These are phyloP conservation scores for Tauraco erythrolophus DNA, from an alignment of 2,113 vertebrate genomes.

Conservation along the genomic window DNA sequence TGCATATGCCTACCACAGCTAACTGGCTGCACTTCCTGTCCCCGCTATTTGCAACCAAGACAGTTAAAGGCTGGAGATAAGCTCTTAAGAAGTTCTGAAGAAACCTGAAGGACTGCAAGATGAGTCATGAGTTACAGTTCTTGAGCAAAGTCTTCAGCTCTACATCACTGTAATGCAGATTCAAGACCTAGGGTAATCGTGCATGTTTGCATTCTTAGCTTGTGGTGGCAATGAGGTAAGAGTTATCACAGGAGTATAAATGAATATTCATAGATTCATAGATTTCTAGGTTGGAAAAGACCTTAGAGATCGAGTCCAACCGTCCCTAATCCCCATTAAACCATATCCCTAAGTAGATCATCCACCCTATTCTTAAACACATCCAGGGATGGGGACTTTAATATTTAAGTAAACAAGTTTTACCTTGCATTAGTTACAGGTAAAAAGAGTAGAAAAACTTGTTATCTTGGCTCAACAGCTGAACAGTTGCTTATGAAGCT, in stretches of 20 bases:
- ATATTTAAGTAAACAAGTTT: not conserved
- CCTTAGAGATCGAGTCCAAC: too few species aligned
- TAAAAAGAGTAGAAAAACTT: not conserved
- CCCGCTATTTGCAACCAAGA: not conserved
- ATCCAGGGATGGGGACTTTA: too few species aligned
- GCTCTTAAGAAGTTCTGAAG: not conserved
- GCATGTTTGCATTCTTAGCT: not conserved
- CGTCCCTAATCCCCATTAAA: too few species aligned
- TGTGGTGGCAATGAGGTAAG: not conserved
- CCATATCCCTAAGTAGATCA: too few species aligned
- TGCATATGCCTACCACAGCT: not conserved
- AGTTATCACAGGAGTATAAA: not conserved
- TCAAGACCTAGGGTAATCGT: not conserved
- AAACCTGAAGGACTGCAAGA: not conserved
- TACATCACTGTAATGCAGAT: not conserved
- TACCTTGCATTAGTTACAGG: not conserved
- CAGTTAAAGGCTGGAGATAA: not conserved
- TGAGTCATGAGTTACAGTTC: not conserved
- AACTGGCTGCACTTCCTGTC: not conserved
- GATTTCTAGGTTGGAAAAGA: too few species aligned
- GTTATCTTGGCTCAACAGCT: not conserved
- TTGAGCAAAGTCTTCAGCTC: not conserved
- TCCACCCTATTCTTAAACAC: too few species aligned
- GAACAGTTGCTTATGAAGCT: not conserved
- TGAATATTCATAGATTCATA: too few species aligned